Evolutionary conservation across 2,113 vertebrate species (phyloP), one percentile per base, ranked within the genome.

Genomic region (Xenopus borealis): DNA sequence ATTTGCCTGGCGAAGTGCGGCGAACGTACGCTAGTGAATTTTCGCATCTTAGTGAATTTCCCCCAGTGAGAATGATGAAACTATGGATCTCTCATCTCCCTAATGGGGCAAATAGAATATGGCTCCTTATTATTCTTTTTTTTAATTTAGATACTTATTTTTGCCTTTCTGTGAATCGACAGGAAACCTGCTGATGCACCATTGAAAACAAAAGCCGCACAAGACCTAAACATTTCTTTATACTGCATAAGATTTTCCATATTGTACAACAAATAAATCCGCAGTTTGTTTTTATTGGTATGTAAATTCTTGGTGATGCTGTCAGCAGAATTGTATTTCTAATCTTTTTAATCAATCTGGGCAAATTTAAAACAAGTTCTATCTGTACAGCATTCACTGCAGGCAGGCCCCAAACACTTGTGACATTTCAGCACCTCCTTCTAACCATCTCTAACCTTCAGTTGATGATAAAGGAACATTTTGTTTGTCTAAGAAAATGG

Each of bases 341-440:
- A 62, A 75, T 75, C 66, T 75, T 69, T 62, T 75, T 75, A 63
- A 69, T 75, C 66, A 59, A 75, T 75, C 73, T 69, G 50, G 62
- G 66, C 58, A 69, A 69, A 69, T 69, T 30, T 63, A 69, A 75
- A 62, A 47, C 45, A 53, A 53, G 66, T 55, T 30, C 30, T 66
- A 69, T 17, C 44, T 68, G 20, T 53, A 53, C 57, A 30, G 23
- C 52, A 63, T 66, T 69, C 47, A 50, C 66, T 75, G 14, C 63
- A 46, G 63, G 73, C 58, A 44, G 46, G 66, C 52, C 66, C 23
- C 46, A 62, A 67, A 75, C 73, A 68, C 66, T 69, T 62, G 55
- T 69, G 66, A 17, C 66, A 44, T 75, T 66, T 33, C 14, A 68
- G 55, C 65, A 61, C 53, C 52, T 75, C 66, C 72, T 18, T 20